phyloP scores from a whole-genome alignment of 2,888 invertebrate species.

The Lithophane leautieri region DNA sequence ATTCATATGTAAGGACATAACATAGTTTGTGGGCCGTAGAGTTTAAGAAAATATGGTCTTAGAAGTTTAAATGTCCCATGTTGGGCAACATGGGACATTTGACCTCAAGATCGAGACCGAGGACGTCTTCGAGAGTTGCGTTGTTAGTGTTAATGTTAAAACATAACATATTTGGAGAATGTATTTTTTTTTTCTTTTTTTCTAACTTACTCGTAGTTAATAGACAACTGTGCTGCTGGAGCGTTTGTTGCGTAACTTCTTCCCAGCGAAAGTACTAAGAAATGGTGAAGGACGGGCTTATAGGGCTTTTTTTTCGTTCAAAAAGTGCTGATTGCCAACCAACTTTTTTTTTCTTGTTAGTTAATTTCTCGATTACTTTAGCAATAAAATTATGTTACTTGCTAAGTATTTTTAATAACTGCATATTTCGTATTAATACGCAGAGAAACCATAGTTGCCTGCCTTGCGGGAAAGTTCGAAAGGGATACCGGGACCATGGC shows the following conservation, averaged over 20 bases:
- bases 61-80: conserved; percentile 38
- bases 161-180: neutral
- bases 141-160: neutral
- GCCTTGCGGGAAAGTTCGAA: no score
- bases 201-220: neutral
- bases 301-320: neutral
- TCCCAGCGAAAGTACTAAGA: neutral
- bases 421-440: neutral
- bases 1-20: conserved; percentile 52
- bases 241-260: neutral
- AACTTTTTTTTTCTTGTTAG: neutral
- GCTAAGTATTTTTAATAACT: neutral
- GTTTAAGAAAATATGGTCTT: conserved; percentile 47
- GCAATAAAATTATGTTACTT: neutral
- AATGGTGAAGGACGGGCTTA: neutral
- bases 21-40: conserved; percentile 53
- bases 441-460: no score
- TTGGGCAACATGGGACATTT: conserved; percentile 37
- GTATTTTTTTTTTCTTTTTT: neutral
- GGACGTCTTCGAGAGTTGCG: neutral
- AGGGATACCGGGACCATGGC: no score
- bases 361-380: neutral
- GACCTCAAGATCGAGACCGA: neutral
- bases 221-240: neutral
- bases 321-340: neutral